Evolutionary conservation across 2,888 invertebrate genomes (phyloP), one percentile per base, ranked within the genome.

Genomic region (Plusia festucae): DNA sequence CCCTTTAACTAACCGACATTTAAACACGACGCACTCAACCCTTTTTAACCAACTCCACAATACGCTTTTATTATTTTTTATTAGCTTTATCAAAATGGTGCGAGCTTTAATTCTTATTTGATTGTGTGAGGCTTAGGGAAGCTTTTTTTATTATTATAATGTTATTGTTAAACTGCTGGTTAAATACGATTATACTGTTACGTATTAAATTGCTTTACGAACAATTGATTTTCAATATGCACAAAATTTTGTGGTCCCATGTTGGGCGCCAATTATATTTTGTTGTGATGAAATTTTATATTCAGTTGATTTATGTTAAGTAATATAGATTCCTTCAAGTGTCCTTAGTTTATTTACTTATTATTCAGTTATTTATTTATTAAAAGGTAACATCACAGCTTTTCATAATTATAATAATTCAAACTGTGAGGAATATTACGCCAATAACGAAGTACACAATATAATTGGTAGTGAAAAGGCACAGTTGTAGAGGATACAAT

Each of bases 181-280:
- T 58, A 70, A 73, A 78, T 70, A 63, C 52, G 69, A 80, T 75
- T 78, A 69, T 51, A 58, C 58, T 70, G 71, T 65, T 73, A 54
- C 15, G 55, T 65, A 67, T 65, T 73, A 77, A 78, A 68, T 76
- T 63, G 67, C 64, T 82, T 86, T 86, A 81, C 83, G 74, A 74
- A 70, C 84, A 82, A 87, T 89, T 88, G 82, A 88, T 74, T 83
- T 73, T 74, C 65, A 76, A 79, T 74, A 61, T 16, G 30, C 51
- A 73, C 68, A 60, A 62, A 44, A 60, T 62, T 60, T 55, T 69
- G 59, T 52, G 60, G 82, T 74, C 71, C 76, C 84, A 71, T 56
- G 76, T 73, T 82, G 85, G 83, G 80, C 73, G 82, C 71, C 82
- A 78, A 63, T 54, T 68, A 58, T 66, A 55, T 60, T 61, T 66